phyloP scores from a whole-genome alignment of 2,888 invertebrate species.

The Nomada fucata region DNA sequence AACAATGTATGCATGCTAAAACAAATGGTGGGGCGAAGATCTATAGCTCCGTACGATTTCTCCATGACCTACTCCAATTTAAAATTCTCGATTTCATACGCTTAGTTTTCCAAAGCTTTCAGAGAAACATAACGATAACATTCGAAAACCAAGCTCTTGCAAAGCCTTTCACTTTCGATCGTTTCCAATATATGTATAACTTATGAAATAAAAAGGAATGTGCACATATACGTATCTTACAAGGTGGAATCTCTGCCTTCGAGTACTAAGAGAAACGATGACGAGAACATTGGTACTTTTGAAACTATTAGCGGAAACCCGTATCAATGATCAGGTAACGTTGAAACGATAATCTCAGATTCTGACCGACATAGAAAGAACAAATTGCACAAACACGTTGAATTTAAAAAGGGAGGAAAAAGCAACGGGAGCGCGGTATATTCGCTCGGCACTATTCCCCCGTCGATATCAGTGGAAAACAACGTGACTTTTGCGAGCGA shows the following conservation, averaged over 20 bases:
- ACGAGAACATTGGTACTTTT: not conserved
- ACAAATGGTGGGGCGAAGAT: not conserved
- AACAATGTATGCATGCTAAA: not conserved
- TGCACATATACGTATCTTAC: constrained; percentile 7
- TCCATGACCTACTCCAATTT: not conserved
- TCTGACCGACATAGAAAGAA: not conserved
- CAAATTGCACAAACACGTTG: not conserved
- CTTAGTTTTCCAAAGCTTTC: not conserved
- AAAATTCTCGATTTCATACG: not conserved
- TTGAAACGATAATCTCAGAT: constrained; percentile 6
- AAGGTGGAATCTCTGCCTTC: not conserved
- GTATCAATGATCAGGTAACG: not conserved
- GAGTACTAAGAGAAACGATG: constrained; percentile 8
- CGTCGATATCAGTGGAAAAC: constrained; percentile 49
- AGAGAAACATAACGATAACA: not conserved
- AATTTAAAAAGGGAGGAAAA: not conserved
- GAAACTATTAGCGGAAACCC: not conserved
- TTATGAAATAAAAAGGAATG: not conserved
- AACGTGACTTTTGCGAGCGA: constrained; percentile 19
- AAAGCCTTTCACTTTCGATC: not conserved
- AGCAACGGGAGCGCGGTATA: too few relatives aligned
- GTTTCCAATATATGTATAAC: not conserved
- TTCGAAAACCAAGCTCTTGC: not conserved
- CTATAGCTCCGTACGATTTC: not conserved
- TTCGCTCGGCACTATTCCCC: too few relatives aligned